A percentile compares a stretch with the other conserved stretches of the same genome.
phyloP scores from a whole-genome alignment of 2,888 invertebrate species.

The Agriopis marginaria region DNA sequence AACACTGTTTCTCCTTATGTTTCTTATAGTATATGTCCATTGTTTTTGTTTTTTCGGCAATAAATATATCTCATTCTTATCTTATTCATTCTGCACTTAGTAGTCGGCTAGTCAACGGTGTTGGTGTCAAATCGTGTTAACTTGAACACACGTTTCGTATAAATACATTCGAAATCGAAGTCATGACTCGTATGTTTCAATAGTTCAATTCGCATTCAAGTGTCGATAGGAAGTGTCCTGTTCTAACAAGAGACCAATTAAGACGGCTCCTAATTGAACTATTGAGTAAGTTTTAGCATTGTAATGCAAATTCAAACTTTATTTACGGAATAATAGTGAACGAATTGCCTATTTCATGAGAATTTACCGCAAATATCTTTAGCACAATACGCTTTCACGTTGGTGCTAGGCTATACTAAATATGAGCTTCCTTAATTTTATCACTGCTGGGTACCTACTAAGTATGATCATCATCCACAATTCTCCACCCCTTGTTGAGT shows the following conservation, averaged over 20 bases:
- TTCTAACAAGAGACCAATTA: conserved; percentile 41
- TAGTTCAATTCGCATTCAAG: conserved; percentile 27
- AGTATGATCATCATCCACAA: too few species aligned
- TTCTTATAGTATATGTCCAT: too few species aligned
- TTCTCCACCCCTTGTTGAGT: too few species aligned
- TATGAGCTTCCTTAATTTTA: neutral
- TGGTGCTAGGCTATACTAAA: neutral
- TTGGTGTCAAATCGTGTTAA: conserved; percentile 48
- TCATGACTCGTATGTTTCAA: conserved; percentile 35
- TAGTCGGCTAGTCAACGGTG: conserved; percentile 50
- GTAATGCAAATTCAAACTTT: neutral
- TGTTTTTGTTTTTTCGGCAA: too few species aligned
- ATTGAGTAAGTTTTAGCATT: conserved; percentile 16
- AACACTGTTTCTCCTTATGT: too few species aligned
- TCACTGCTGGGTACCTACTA: too few species aligned
- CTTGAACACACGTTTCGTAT: conserved; percentile 49
- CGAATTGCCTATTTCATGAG: neutral
- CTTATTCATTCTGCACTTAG: too few species aligned
- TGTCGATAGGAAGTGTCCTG: conserved; percentile 30
- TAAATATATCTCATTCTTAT: too few species aligned
- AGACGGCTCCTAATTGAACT: conserved; percentile 27
- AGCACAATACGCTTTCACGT: neutral
- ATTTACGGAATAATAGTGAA: neutral
- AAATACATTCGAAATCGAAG: conserved; percentile 38
- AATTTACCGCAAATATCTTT: neutral